Evolutionary conservation across 2,888 invertebrate species (phyloP), one percentile per base, ranked within the genome.

Genomic region (Microctonus brassicae): DNA sequence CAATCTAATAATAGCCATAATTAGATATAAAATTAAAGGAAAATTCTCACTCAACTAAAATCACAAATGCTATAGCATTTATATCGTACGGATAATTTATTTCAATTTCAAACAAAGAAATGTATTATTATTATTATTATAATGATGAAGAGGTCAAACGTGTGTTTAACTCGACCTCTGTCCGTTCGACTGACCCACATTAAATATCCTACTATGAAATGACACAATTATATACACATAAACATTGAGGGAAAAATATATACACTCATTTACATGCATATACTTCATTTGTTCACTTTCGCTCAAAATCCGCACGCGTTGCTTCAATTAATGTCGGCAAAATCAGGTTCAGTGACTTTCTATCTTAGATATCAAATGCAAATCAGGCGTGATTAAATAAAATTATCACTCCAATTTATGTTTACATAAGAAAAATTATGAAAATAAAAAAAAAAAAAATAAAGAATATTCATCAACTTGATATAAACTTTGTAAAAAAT

Each of bases 151-250:
- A 26, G 63, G 63, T 36, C 66, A 66, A 70, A 58, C 39, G 60
- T 61, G 57, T 39, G 67, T 67, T 39, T 60, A 39, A 58, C 58
- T 63, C 63, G 65, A 66, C 72, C 66, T 70, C 39, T 69, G 66
- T 72, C 62, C 69, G 69, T 69, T 70, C 74, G 69, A 75, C 71
- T 74, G 74, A 75, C 76, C 75, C 68, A 77, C 53, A 74, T 75
- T 67, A 55, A 61, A 39, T n/a, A 39, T 39, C 39, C 39, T 13
- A n/a, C n/a, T 4, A 39, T 39, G 4, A 39, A 39, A 11, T n/a
- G n/a, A 13, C 13, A 6, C 13, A 4, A n/a, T 4, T n/a, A n/a
- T 33, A 33, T 11, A 39, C 13, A 1, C 39, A 39, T 39, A n/a
- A n/a, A n/a, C n/a, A 33, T 11, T 42, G 10, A 53, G 24, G 53